Base-by-base conservation (phyloP, 1,140 invertebrate species). In the Drosophila mojavensis region DNA sequence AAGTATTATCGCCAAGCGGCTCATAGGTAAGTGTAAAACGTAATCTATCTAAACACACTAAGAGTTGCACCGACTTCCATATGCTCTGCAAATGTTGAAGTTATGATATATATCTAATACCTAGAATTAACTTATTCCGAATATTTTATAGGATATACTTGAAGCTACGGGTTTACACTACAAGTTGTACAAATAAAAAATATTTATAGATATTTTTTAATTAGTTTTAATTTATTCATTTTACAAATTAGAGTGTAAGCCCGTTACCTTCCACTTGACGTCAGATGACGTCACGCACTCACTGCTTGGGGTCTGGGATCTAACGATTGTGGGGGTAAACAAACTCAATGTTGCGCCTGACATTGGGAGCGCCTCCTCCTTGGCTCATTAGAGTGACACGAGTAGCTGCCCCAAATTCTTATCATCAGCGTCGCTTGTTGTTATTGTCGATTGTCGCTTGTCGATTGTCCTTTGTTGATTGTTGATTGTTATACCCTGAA, bases 1-100 rank as follows among this genome's bases (percentile, higher is more conserved):
- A 88, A 88, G 62, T 88, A 88, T 80, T 88, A 88, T 70, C 84
- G 84, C 36, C 66, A 89, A 54, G 84, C 84, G 47, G 84, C 84
- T 26, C 84, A 88, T 55, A 79, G 84, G 84, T 88, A 45, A 88
- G 84, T 83, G 36, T 30, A 10, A 41, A 26, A 50, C 9, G 48
- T 50, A 24, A 26, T 11, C 48, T 2, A 28, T 5, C 20, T 28
- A 26, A 11, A 11, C 36, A 7, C 10, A 11, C 10, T 5, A 36
- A 39, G 9, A 11, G 3, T 39, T 13, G 17, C n/a, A 17, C 6
- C 43, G 43, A 47, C 15, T 47, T 17, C 6, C 15, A 3, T 17
- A 47, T 47, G 15, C 15, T 9, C 43, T 47, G 2, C n/a, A 5
- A 15, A 15, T 6, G 15, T 15, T 15, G n/a, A 15, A 4, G 2